Evolutionary conservation across 2,888 invertebrate genomes (phyloP).

Genomic region (Eurytoma californica): DNA sequence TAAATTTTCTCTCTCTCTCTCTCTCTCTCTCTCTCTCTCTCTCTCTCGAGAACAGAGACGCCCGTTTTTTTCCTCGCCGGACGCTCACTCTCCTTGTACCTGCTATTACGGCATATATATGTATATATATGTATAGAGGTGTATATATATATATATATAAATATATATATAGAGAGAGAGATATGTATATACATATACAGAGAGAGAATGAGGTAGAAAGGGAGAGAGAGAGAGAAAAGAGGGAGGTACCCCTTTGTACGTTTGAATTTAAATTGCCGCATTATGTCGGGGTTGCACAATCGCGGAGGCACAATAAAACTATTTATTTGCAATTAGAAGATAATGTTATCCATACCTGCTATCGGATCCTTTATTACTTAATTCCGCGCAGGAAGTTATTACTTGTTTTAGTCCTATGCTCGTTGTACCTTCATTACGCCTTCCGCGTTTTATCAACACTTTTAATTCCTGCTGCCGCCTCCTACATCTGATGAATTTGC

Average conservation of each 20-base stretch:
- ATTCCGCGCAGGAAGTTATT: conserved; percentile 31
- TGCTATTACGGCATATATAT: background rate
- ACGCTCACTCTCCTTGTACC: background rate
- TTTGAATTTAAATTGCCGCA: conserved; percentile 49
- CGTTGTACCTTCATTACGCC: too few relatives aligned
- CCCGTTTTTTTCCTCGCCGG: too few relatives aligned
- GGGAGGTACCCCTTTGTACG: conserved; percentile 16
- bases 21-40: background rate
- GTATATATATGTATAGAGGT: too few relatives aligned
- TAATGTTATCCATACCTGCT: conserved; percentile 30
- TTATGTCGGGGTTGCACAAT: conserved; percentile 49
- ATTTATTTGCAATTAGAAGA: conserved; percentile 50
- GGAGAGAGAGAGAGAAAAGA: background rate
- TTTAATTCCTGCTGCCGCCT: too few relatives aligned
- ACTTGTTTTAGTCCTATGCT: background rate
- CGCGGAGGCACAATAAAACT: conserved; percentile 33
- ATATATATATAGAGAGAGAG: too few relatives aligned
- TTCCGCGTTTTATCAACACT: too few relatives aligned
- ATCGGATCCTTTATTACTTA: conserved; percentile 41
- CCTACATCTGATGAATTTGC: too few relatives aligned
- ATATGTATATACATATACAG: too few relatives aligned
- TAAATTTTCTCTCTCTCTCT: conserved; percentile 23
- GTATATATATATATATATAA: too few relatives aligned
- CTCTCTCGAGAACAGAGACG: background rate
- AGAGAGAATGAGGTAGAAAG: too few relatives aligned